Base-by-base conservation (phyloP, 2,888 invertebrate species). In the Athalia rosae region DNA sequence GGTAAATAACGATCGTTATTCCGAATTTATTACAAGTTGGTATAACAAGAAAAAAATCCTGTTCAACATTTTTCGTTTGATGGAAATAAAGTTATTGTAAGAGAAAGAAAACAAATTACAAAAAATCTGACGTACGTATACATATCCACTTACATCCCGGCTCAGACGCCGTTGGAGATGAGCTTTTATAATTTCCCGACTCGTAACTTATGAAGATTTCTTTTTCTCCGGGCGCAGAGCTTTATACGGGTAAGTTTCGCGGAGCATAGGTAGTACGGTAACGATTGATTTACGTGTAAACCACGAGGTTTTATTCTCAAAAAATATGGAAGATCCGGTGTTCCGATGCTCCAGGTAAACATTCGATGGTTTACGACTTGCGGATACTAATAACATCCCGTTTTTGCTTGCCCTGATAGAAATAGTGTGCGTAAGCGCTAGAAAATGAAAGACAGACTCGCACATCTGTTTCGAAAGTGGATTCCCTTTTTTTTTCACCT, bases 341-440 rank as follows among this genome's bases (percentile, higher is more conserved):
- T n/a, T 11, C 3, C 45, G 45, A 45, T 13, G 15, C 7, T 13
- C 0, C 8, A 11, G 45, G 43, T 71, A 71, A 58, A 71, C 69
- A 45, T 71, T 71, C 69, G 69, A 13, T 11, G 45, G 69, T 41
- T 56, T 58, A 71, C 56, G 58, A 71, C 69, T 45, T 11, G n/a
- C 28, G 28, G 28, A 28, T 13, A 69, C 69, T 71, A 71, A 58
- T 58, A 71, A 71, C 45, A 71, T 15, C n/a, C 8, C 69, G 56
- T 58, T 56, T 8, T 50, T 45, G 28, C 28, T 28, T 28, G 28
- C 28, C 28, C 28, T 28, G 28, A 28, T 28, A 28, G 28, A 28
- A 28, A 28, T 28, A 28, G 28, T 28, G 28, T 28, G 28, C 11
- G 53, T 6, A 53, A 53, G n/a, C 53, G 11, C 1, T 9, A 53